Percentiles rank a stretch among this genome's conserved stretches.
phyloP scores from a whole-genome alignment of 1,140 invertebrate genomes.

The Delia radicum region DNA sequence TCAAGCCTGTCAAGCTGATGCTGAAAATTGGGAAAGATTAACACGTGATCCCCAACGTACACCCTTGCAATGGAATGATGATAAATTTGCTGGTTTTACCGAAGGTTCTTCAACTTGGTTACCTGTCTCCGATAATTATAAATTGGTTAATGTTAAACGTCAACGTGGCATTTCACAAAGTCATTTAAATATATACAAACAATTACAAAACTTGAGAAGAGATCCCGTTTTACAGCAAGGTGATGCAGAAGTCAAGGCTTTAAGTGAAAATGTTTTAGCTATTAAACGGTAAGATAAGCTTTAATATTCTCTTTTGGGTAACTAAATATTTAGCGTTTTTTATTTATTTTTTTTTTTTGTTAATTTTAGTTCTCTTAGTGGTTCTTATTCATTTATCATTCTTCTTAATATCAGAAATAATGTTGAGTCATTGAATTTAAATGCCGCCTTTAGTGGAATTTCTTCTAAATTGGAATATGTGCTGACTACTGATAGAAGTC shows the following conservation, averaged over 20 bases:
- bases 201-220: constrained; percentile 40
- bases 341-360: neutral
- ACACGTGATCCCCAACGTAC: constrained; percentile 64
- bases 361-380: constrained; percentile 34
- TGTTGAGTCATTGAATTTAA: constrained; percentile 43
- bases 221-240: constrained; percentile 54
- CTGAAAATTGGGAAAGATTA: constrained; percentile 41
- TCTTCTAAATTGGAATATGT: constrained; percentile 38
- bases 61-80: constrained; percentile 69
- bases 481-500: constrained; percentile 44
- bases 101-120: constrained; percentile 66
- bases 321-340: too few species aligned
- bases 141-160: constrained; percentile 58
- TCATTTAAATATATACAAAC: constrained; percentile 51
- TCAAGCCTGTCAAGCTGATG: constrained; percentile 49
- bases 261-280: constrained; percentile 55
- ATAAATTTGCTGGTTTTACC: constrained; percentile 61
- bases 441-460: constrained; percentile 36
- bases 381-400: constrained; percentile 39
- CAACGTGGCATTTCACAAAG: constrained; percentile 50
- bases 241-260: constrained; percentile 38
- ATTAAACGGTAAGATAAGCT: constrained; percentile 55
- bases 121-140: constrained; percentile 62
- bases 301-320: neutral
- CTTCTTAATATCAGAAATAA: constrained; percentile 44